Base-by-base conservation (phyloP, 2,113 vertebrate species). In the Perca flavescens region DNA sequence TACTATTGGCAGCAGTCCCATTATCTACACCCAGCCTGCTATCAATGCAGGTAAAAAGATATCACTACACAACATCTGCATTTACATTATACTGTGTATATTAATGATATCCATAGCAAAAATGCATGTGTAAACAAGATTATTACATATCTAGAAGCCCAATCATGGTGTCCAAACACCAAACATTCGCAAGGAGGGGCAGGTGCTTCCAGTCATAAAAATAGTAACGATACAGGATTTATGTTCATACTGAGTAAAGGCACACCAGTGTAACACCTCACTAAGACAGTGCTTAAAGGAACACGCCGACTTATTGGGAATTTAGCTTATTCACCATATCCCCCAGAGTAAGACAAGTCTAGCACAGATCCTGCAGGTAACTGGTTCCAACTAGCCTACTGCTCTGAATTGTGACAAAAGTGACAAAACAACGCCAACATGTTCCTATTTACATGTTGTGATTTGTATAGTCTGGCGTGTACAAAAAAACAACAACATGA, bases 1-100 rank as follows among this genome's bases (percentile, higher is more conserved):
- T 67, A 97, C 97, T 52, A 99, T 99, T 16, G 98, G 98, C 60
- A 98, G 98, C 91, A 98, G 95, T 90, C 95, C 98, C 0, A 97
- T 99, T 76, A 94, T 99, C 52, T 99, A 99, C 89, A 97, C 96
- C 68, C 98, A 99, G 54, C 72, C 96, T 40, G 65, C 96, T 53
- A 74, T 94, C 61, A 90, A 86, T 36, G 31, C 96, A 89, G 91
- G 97, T 97, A 92, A 96, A 34, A 5, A 28, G 0, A 47, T 7
- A 19, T 34, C 11, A 15, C 16, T 61, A n/a, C 40, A 9, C 22
- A 50, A 19, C 8, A 46, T 71, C n/a, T 40, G n/a, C 36, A 71
- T 0, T 58, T 31, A 50, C 17, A 53, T 3, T 25, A 19, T 4
- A 57, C 4, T 11, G 9, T 11, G 2, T 43, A 43, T 43, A 50